Evolutionary conservation across 2,113 vertebrate species (phyloP), one percentile per base, ranked within the genome.

Genomic region (Mionectes macconnelli): DNA sequence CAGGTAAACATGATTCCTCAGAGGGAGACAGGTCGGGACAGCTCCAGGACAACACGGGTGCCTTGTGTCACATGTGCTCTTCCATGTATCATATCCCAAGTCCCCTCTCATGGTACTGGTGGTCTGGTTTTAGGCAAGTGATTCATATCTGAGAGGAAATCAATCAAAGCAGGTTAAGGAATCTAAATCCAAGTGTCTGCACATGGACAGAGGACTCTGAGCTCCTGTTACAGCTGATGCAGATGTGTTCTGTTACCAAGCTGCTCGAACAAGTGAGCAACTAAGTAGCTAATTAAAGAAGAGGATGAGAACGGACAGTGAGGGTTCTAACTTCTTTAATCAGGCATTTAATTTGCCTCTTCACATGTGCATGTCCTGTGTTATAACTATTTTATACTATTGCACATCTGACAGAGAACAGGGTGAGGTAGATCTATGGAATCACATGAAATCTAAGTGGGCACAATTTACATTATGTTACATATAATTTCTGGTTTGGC

Each of bases 211-310:
- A 33, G 30, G 82, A 68, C 15, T 59, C 33, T 30, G 76, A 88
- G 16, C 11, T 82, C 31, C 40, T 84, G 2, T 25, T 81, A 19
- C 47, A 68, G 44, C 47, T 93, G 81, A 15, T 79, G 62, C 68
- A 87, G 47, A 70, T 72, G 35, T 70, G 35, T 84, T 91, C 63
- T 62, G 42, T 87, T 84, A 55, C 72, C 50, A 74, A 35, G 55
- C 37, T 69, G 55, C 77, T 83, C 1, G 0, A 92, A 66, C 45
- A 77, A 96, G 72, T 20, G 59, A 94, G 76, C 59, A 89, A 69
- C 95, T 84, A 89, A 85, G 85, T 19, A 77, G 45, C 28, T 95
- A n/a, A 73, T 86, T 92, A 80, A 84, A 42, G n/a, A 75, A 64
- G 62, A 90, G 42, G 16, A 87, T 2, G 6, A 82, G 78, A 79